Evolutionary conservation across 2,113 vertebrate genomes (phyloP), one percentile per base, ranked within the genome.

Genomic region (Fregetta grallaria): DNA sequence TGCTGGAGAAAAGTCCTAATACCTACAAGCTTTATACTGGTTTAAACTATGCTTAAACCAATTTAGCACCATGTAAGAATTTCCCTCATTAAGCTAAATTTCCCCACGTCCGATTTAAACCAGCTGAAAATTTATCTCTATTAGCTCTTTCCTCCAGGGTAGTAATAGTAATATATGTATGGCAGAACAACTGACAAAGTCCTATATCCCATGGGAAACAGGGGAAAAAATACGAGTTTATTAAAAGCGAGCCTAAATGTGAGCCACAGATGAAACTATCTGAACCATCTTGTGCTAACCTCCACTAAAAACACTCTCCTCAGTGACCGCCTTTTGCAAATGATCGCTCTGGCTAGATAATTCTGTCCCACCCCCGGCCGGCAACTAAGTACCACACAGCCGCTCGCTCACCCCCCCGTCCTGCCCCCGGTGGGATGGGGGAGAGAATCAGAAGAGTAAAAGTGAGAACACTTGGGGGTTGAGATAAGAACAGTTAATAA

Each of bases 31-130:
- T 93, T 88, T 78, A 56, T 2, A 74, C n/a, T 67, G 42, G 49
- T 84, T 94, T 92, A 88, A 94, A 94, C n/a, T n/a, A 49, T 16
- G n/a, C 50, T 92, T 95, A 94, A 94, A 95, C 32, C 89, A 86
- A 87, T 78, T 91, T 63, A 86, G 83, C 50, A 67, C 29, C n/a
- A 47, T 26, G 30, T 59, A 86, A 74, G 88, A 86, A 36, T 55
- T 84, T 47, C 72, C 80, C 61, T 84, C 72, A 44, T 78, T 82
- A 85, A 81, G 73, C 42, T 81, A 52, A 42, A 94, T 77, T 92
- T 91, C 72, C 36, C 47, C 42, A 55, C 0, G 0, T 65, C 76
- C 6, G 2, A 89, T 59, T 84, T 84, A 72, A 95, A 86, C 52
- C 44, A n/a, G 47, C 38, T 92, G 13, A 87, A 86, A 56, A 50